Base-by-base conservation (phyloP, 1,140 invertebrate species). In the Zaprionus kolodkinae region DNA sequence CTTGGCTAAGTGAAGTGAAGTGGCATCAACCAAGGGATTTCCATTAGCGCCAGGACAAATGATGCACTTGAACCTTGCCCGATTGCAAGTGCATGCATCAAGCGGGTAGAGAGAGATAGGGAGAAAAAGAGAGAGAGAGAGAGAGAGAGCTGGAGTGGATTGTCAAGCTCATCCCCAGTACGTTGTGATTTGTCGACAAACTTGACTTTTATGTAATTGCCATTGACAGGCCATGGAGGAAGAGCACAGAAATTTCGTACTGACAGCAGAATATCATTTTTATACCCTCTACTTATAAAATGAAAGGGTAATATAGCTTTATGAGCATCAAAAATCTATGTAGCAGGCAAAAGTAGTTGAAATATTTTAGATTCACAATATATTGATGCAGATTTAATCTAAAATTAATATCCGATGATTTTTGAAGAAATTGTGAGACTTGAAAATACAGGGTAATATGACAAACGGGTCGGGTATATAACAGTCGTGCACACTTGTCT, bases 41-140 rank as follows among this genome's bases (percentile, higher is more conserved):
- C 77, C 74, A 73, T 79, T 79, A 77, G 64, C 77, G 64, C 61
- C 76, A 74, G 84, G 81, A 88, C 81, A 88, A 88, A 88, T 84
- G 84, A 88, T 84, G 81, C 65, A 67, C 80, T 88, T 78, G 84
- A 80, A 83, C 84, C 82, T 63, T 40, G 33, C 30, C 72, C 50
- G 64, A 81, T 72, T 75, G 72, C 68, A 56, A 25, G 79, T 64
- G 77, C 27, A 30, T 30, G 81, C 77, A 84, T 81, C 82, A 81
- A 65, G 48, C 15, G 56, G 50, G 17, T 17, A 13, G 11, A 36
- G 3, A 36, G 43, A 25, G 7, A 52, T 4, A 36, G 0, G 36
- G 33, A 27, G 15, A 25, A 17, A 64, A 35, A 11, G 21, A 40
- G 6, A 33, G 6, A 12, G 4, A 57, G 6, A 21, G 7, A 11